These are phyloP conservation scores for Uropsilus gracilis DNA, from an alignment of 2,113 vertebrate species.

Conservation along the genomic window DNA sequence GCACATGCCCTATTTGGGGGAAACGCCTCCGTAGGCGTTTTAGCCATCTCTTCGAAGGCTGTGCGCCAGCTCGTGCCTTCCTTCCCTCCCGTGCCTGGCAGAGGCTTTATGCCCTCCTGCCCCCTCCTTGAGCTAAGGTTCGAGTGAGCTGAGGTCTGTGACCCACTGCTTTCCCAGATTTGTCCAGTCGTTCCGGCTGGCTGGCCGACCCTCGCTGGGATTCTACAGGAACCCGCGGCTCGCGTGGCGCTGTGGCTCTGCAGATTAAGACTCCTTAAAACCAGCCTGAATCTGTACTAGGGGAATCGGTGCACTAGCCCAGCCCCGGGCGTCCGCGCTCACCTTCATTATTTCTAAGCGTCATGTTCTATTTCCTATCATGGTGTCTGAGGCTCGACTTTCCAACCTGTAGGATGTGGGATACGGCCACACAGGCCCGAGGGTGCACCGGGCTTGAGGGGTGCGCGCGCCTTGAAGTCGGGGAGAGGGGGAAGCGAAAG, in stretches of 20 bases:
- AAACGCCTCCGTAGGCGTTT: neutral
- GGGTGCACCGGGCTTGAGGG: neutral
- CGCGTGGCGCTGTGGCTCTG: fast-evolving
- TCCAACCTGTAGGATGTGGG: neutral
- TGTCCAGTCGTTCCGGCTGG: neutral
- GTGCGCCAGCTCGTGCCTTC: neutral
- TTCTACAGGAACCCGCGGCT: neutral
- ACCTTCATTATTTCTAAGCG: neutral
- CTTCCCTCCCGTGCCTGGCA: fast-evolving
- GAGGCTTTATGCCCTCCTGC: neutral
- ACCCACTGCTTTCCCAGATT: neutral
- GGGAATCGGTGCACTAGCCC: neutral
- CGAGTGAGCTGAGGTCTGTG: neutral
- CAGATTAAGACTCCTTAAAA: neutral
- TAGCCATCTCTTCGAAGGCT: neutral
- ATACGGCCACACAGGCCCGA: neutral
- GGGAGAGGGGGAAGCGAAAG: neutral
- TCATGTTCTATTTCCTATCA: neutral
- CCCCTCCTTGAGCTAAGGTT: neutral
- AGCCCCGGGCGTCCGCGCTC: fast-evolving
- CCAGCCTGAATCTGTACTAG: neutral
- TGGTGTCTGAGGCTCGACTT: neutral
- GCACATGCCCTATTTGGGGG: neutral
- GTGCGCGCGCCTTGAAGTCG: fast-evolving
- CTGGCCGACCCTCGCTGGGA: fast-evolving